Evolutionary conservation across 2,888 invertebrate genomes (phyloP), one percentile per base, ranked within the genome.

Genomic region (Cheilosia grossa): DNA sequence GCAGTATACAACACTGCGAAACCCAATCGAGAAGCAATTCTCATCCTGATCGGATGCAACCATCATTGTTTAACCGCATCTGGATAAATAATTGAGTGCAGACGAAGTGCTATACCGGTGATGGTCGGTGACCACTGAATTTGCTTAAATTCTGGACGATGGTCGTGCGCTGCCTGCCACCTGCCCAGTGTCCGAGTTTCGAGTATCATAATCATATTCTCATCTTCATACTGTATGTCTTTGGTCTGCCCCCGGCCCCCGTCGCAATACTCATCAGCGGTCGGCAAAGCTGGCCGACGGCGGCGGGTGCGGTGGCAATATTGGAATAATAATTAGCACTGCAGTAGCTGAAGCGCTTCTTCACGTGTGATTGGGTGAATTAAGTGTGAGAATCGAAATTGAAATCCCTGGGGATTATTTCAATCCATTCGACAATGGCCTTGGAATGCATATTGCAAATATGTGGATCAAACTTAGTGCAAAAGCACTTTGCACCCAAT

Each of bases 41-140:
- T 85, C 81, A 73, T 73, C 42, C 78, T 73, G 82, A 73, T 78
- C 73, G 56, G 73, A 73, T 67, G 44, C 66, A 82, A 78, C 79
- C 82, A 63, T 82, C 82, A 85, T 81, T 85, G 85, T 77, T 77
- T 72, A 72, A 85, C 85, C 85, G 67, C 85, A 85, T 81, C 81
- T 85, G 75, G 85, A 85, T 85, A 85, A 85, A 85, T 81, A 85
- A 85, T 85, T 85, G 85, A 85, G 85, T 85, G 81, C 85, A 81
- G 85, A 73, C 81, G 85, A 85, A 85, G 85, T 85, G 81, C 85
- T 85, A n/a, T n/a, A 85, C 75, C 81, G 70, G 37, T 13, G 13
- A 13, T 10, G 13, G 13, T 37, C 37, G 13, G 53, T 77, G 66
- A 85, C 85, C 85, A 77, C 85, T 81, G 75, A 77, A 85, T 85